Base-by-base conservation (phyloP, 2,888 invertebrate species). In the Aporophyla nigra region DNA sequence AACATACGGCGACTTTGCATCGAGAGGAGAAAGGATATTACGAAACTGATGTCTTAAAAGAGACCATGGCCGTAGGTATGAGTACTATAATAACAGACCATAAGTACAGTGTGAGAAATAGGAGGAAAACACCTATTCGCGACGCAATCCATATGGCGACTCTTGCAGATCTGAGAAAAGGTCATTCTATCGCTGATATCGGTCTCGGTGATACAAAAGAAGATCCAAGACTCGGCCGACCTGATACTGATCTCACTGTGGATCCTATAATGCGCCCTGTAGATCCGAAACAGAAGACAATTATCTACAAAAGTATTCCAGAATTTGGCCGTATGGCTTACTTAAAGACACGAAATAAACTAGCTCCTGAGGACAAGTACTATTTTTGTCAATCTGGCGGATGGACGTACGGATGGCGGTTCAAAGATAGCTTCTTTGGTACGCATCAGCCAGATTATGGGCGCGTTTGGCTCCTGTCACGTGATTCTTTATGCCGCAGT, bases 361-460 rank as follows among this genome's bases (percentile, higher is more conserved):
- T 89, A 5, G 33, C 79, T 24, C 93, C 93, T 0, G 93, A 93
- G 72, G 76, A 90, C 14, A 93, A 90, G 78, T 94, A 88, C 73
- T 93, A 94, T 70, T 92, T 92, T 67, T 82, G 61, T 27, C 91
- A 92, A 82, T 79, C 86, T 19, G 82, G 68, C 71, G 90, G 87
- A 0, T 91, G 91, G 91, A 86, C 82, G 12, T 93, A 90, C 51
- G 94, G 94, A 0, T 94, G 93, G 93, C 88, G 93, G 58, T 56
- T 92, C 51, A 80, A 79, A 0, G 93, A 93, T 33, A 93, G 93
- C 69, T 87, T 49, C 70, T 92, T 93, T 59, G 74, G 75, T 1
- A 87, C 40, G 5, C 76, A 86, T 46, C 80, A 74, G 5, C 90
- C 92, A 2, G 21, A 46, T 49, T 85, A 63, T 46, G 92, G 92